phyloP scores from a whole-genome alignment of 2,888 invertebrate genomes.

The Halictus ligatus region DNA sequence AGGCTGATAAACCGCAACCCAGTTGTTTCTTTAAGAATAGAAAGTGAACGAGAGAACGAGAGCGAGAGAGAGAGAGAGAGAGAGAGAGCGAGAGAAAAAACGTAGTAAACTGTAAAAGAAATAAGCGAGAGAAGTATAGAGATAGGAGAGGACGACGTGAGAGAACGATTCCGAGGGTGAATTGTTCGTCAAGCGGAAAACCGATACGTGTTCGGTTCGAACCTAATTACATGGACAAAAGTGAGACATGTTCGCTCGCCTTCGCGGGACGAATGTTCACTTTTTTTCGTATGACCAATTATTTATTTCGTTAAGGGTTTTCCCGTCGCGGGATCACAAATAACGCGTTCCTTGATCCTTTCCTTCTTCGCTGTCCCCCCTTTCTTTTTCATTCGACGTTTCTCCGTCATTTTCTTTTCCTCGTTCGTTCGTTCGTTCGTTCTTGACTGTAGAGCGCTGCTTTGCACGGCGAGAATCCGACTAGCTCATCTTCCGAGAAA shows the following conservation, averaged over 20 bases:
- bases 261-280: conserved; percentile 2
- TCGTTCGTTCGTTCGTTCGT: conserved; percentile 17
- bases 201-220: conserved; percentile 31
- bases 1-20: conserved; percentile 56
- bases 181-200: neutral
- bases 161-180: neutral
- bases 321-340: neutral
- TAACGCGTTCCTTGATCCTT: neutral
- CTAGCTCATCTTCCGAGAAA: conserved; percentile 25
- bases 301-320: conserved; percentile 32
- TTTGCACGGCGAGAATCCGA: conserved; percentile 22
- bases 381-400: conserved; percentile 18
- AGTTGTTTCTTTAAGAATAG: conserved; percentile 52
- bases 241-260: conserved; percentile 11
- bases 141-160: neutral
- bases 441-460: conserved; percentile 12
- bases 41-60: neutral
- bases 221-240: neutral
- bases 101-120: neutral
- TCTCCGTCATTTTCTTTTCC: conserved; percentile 15
- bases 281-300: conserved; percentile 2
- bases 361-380: neutral
- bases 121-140: neutral
- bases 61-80: neutral
- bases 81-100: neutral